Evolutionary conservation across 1,140 invertebrate species (phyloP).

Genomic region (Harpegnathos saltator): DNA sequence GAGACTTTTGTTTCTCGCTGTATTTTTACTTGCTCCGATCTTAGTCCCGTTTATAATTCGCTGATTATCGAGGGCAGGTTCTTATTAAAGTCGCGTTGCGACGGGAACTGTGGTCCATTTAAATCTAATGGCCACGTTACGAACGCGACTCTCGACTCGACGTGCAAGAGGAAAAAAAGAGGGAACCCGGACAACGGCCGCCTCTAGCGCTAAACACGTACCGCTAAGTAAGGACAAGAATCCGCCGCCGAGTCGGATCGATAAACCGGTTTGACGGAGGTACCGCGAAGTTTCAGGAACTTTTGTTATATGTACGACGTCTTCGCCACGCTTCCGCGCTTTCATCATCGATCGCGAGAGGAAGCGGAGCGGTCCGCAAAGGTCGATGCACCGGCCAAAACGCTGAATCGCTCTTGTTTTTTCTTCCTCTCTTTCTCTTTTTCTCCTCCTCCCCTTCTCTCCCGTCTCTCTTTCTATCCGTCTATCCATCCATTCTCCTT

Average conservation of each 20-base stretch:
- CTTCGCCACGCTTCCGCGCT: constrained; percentile 40
- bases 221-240: constrained; percentile 18
- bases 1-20: neutral
- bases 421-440: constrained; percentile 2
- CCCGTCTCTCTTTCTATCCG: too few species aligned
- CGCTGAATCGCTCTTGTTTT: neutral
- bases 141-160: neutral
- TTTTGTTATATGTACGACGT: constrained; percentile 46
- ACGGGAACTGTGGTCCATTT: neutral
- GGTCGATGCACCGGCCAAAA: constrained; percentile 23
- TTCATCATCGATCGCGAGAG: constrained; percentile 38
- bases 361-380: neutral
- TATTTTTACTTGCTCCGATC: neutral
- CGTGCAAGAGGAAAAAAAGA: neutral
- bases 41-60: neutral
- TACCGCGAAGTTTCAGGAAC: constrained; percentile 31
- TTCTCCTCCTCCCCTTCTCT: neutral
- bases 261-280: constrained; percentile 42
- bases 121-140: neutral
- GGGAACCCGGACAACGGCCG: neutral
- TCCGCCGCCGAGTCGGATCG: constrained; percentile 3
- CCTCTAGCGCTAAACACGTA: constrained; percentile 9
- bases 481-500: too few species aligned
- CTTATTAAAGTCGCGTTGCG: neutral
- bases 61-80: too few species aligned